Evolutionary conservation across 2,113 vertebrate genomes (phyloP), one percentile per base, ranked within the genome.

Genomic region (Psilopogon haemacephalus): DNA sequence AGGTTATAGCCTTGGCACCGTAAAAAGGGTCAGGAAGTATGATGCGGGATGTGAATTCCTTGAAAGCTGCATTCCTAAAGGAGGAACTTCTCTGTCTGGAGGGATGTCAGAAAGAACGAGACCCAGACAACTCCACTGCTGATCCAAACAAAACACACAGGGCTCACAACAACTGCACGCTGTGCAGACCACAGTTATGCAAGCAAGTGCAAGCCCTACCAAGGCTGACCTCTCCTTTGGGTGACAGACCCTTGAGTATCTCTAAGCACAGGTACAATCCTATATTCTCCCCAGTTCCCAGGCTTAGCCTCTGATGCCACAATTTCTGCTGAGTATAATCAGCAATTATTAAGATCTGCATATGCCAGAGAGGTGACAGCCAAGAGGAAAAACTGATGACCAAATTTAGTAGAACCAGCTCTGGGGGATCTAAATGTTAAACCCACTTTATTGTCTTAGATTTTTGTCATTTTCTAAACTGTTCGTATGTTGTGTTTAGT

Each of bases 371-470:
- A 85, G 24, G 62, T 37, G 74, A 71, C 50, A 81, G 74, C 50
- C 26, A 60, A 70, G 27, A 86, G 79, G 79, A 78, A 79, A 84
- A 90, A 63, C 6, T 30, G 46, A 69, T 59, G 46, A 42, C 48
- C 32, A 62, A 93, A 93, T 40, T 68, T 21, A 64, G 64, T 56
- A 80, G 46, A 89, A 94, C 40, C n/a, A 86, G 71, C 30, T 87
- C 81, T n/a, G 88, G 86, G 78, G 86, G 28, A 76, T 95, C 86
- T 92, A 95, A 96, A 95, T 82, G 72, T 95, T 88, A 75, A 79
- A 79, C 33, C 35, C 15, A 1, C 30, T 73, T 89, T 35, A 37
- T 12, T 86, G 50, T 77, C 86, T 65, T 20, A 18, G 23, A 11
- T 59, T 62, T 80, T 11, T 77, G 67, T 86, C 80, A 15, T 58